A percentile compares a stretch with the other conserved stretches of the same genome.
Conservation (phyloP, 2,797 vertebrate genomes). For the Anguilla megastoma region DNA sequence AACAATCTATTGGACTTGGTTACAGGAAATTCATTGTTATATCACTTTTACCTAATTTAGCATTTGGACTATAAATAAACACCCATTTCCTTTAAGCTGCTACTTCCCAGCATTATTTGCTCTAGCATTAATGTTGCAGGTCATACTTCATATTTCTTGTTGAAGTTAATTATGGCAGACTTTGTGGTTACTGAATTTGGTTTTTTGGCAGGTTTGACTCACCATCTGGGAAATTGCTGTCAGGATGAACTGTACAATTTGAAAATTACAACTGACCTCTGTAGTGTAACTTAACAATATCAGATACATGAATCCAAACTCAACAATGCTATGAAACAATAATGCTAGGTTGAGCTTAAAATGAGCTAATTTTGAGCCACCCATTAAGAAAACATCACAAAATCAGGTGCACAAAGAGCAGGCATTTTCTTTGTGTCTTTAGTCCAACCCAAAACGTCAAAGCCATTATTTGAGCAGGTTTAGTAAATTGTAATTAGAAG, state of each 20-base stretch:
- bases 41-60: background rate
- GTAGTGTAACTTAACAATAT: background rate
- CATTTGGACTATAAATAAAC: background rate
- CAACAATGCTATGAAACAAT: background rate
- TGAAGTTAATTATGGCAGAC: background rate
- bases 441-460: background rate
- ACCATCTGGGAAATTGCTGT: background rate
- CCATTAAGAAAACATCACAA: background rate
- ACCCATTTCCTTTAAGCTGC: background rate
- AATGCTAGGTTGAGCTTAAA: background rate
- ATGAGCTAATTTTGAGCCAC: background rate
- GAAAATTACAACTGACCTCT: background rate
- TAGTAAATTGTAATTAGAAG: background rate
- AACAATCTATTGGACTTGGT: background rate
- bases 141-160: background rate
- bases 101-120: background rate
- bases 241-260: background rate
- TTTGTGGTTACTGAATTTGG: background rate
- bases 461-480: background rate
- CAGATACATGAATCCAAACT: background rate
- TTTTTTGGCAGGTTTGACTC: background rate
- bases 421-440: background rate
- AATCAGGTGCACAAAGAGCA: background rate
- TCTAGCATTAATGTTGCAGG: background rate
- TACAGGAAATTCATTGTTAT: background rate